A percentile compares a stretch with the other conserved stretches of the same genome.
Conservation (phyloP, 2,888 invertebrate species). For the Plebejus melissa region DNA sequence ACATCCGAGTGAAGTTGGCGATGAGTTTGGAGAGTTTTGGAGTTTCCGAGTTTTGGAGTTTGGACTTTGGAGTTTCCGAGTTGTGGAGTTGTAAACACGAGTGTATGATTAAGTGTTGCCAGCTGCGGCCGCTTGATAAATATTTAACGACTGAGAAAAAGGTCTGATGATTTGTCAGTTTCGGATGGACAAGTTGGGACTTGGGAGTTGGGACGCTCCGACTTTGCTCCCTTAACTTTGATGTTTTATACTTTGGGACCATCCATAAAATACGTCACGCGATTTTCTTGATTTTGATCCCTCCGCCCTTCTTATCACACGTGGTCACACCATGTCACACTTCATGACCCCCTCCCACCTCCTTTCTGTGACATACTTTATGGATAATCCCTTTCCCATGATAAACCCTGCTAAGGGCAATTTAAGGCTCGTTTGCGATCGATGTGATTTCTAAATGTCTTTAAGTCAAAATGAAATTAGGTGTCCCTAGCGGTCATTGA, state of each 20-base stretch:
- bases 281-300: too few species aligned
- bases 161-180: slow-evolving; percentile 15
- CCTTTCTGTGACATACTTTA: too few species aligned
- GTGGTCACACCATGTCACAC: too few species aligned
- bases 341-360: too few species aligned
- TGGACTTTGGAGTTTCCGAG: background rate
- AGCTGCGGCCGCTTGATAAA: slow-evolving; percentile 14
- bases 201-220: background rate
- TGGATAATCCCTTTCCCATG: too few species aligned
- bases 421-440: too few species aligned
- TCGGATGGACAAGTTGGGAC: background rate
- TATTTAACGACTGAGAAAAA: slow-evolving; percentile 10
- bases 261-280: too few species aligned
- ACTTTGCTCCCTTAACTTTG: background rate
- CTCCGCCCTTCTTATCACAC: too few species aligned
- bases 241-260: background rate
- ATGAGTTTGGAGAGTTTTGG: background rate
- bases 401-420: too few species aligned
- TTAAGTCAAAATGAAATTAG: too few species aligned
- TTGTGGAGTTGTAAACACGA: slow-evolving; percentile 1
- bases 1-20: background rate
- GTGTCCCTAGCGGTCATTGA: too few species aligned
- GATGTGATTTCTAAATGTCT: too few species aligned
- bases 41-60: background rate
- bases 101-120: slow-evolving; percentile 11